A percentile compares a stretch with the other conserved stretches of the same genome.
These are phyloP conservation scores for Callorhinus ursinus DNA, from an alignment of 2,113 vertebrate genomes.

Conservation along the genomic window DNA sequence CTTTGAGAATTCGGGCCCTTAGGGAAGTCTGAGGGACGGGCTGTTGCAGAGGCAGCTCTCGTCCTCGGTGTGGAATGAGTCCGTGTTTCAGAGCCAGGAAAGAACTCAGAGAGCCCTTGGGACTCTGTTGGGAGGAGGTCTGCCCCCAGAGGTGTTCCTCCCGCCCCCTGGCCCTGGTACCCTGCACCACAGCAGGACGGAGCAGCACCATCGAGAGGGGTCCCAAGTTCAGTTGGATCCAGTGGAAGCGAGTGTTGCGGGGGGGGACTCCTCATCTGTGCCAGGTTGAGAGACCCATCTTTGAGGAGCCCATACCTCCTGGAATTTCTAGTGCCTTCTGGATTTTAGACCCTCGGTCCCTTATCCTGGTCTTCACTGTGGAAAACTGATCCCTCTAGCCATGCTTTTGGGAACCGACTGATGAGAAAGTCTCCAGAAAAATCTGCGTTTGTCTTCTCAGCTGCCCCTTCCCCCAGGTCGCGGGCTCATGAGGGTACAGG, in stretches of 20 bases:
- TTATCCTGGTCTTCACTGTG: rapidly evolving
- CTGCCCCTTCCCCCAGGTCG: not conserved
- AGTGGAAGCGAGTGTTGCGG: not conserved
- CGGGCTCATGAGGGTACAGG: rapidly evolving
- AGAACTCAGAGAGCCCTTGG: too few relatives aligned
- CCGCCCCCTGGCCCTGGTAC: not conserved
- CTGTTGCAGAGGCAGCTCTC: rapidly evolving
- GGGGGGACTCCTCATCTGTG: not conserved
- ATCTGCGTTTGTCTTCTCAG: not conserved
- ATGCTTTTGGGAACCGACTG: not conserved
- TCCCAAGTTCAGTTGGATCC: not conserved
- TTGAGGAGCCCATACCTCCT: too few relatives aligned
- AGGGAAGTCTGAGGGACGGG: not conserved
- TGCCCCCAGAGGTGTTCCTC: rapidly evolving
- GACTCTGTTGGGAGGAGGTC: rapidly evolving
- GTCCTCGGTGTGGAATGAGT: rapidly evolving
- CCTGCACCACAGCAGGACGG: not conserved
- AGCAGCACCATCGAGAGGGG: not conserved
- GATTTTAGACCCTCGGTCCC: not conserved
- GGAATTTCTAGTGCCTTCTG: not conserved
- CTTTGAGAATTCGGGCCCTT: rapidly evolving
- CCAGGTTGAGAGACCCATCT: not conserved
- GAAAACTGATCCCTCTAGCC: not conserved
- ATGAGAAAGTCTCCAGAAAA: not conserved
- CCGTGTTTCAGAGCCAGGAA: not conserved